Conservation (phyloP, 2,797 vertebrate genomes). For the Iguana delicatissima region DNA sequence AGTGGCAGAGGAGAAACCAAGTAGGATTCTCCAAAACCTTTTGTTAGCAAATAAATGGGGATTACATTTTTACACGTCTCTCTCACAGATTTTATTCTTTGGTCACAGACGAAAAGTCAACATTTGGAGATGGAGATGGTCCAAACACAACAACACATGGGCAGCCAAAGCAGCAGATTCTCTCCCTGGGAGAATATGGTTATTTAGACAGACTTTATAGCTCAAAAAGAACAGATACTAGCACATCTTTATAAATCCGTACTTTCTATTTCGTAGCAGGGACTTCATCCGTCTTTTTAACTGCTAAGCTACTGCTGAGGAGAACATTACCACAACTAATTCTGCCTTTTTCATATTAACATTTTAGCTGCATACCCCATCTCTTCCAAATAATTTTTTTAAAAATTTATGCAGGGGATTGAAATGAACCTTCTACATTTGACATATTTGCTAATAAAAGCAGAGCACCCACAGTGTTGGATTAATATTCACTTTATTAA, state of each 20-base stretch:
- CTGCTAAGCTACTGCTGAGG: slow-evolving; percentile 1
- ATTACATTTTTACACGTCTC: slow-evolving; percentile 73
- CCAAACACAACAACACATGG: slow-evolving; percentile 72
- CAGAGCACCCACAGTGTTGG: slow-evolving; percentile 33
- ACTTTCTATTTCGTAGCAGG: slow-evolving; percentile 46
- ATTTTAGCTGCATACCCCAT: slow-evolving; percentile 46
- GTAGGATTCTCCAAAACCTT: slow-evolving; percentile 68
- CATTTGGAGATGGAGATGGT: slow-evolving; percentile 75
- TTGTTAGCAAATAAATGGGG: slow-evolving; percentile 76
- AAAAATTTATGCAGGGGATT: slow-evolving; percentile 36
- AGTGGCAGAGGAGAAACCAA: slow-evolving; percentile 48
- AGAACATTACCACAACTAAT: slow-evolving; percentile 52
- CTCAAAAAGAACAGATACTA: slow-evolving; percentile 57
- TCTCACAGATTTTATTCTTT: slow-evolving; percentile 70
- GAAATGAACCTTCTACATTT: slow-evolving; percentile 64
- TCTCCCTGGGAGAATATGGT: slow-evolving; percentile 67
- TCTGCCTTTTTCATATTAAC: slow-evolving; percentile 49
- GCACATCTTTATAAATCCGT: slow-evolving; percentile 62
- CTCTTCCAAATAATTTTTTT: slow-evolving; percentile 22
- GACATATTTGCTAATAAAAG: slow-evolving; percentile 51
- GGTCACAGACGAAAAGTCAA: slow-evolving; percentile 78
- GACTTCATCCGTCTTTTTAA: slow-evolving; percentile 43
- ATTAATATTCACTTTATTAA: slow-evolving; percentile 53
- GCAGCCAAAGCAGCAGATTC: slow-evolving; percentile 64
- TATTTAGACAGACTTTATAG: slow-evolving; percentile 72